Base-by-base conservation (phyloP, 2,113 vertebrate genomes). In the Otis tarda region DNA sequence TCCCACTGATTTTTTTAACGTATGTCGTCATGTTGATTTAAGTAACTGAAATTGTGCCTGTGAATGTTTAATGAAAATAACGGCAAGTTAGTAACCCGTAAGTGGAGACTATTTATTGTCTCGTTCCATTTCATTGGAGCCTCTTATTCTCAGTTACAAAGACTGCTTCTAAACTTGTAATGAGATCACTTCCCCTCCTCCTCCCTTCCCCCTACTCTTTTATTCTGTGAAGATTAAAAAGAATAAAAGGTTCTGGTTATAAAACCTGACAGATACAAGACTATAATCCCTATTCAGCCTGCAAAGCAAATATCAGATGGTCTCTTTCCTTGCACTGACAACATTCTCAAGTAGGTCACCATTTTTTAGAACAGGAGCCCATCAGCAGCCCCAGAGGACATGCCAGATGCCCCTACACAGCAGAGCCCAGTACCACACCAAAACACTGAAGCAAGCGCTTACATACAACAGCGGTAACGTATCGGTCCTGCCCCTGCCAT, bases 1-100 rank as follows among this genome's bases (percentile, higher is more conserved):
- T 67, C 71, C 67, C 77, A 71, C 31, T 82, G 87, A 81, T 93
- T 87, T 94, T 83, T 89, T 92, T 22, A 20, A 91, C 94, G 43
- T 27, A 79, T 92, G 82, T 88, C 83, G 90, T 95, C 64, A 52
- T 39, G 87, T 87, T 96, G 93, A 96, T 97, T 96, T 95, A 97
- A 96, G 87, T 61, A 94, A 88, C 75, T 92, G 76, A 95, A 84
- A 89, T 15, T 83, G 56, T 65, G 80, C 39, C 77, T 24, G 64
- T 64, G 82, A 91, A 92, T 49, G 47, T 89, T 96, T 93, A 90
- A 96, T 89, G 92, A 84, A 95, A 97, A 78, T 87, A 96, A 92
- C 5, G 5, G 67, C 57, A 75, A 61, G 53, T 13, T 74, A 78
- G 78, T 55, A 94, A 81, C 79, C 13, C 4, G 43, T 12, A 76